phyloP scores from a whole-genome alignment of 2,888 invertebrate genomes.

The Microplitis deprimator region DNA sequence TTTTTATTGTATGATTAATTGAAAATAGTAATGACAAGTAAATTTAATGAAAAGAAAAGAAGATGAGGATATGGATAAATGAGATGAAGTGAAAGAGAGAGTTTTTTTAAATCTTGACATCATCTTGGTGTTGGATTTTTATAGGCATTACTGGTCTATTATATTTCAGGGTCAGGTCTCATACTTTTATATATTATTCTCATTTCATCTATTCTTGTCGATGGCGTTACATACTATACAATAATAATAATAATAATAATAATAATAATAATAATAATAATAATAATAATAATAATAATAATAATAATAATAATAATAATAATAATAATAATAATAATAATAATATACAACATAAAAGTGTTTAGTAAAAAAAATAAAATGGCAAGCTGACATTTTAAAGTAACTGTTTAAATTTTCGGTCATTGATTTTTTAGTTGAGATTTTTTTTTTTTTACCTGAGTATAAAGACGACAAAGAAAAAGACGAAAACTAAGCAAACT shows the following conservation, averaged over 20 bases:
- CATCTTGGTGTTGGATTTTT: slow-evolving; percentile 15
- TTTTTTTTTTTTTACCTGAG: not conserved
- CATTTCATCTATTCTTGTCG: slow-evolving; percentile 43
- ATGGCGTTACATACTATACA: slow-evolving; percentile 41
- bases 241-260: not conserved
- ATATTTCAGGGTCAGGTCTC: slow-evolving; percentile 43
- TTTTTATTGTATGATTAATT: too few relatives aligned
- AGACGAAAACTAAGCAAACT: not conserved
- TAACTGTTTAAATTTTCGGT: not conserved
- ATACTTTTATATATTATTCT: slow-evolving; percentile 25
- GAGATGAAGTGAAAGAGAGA: slow-evolving; percentile 1
- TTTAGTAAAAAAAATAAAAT: not conserved
- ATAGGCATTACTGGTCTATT: slow-evolving; percentile 12
- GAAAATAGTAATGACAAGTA: too few relatives aligned
- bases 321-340: not conserved
- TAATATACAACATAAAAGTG: not conserved
- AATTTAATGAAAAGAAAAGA: not conserved
- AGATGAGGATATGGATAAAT: slow-evolving; percentile 8
- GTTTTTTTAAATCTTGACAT: slow-evolving; percentile 6
- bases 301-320: not conserved
- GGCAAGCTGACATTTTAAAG: not conserved
- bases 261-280: not conserved
- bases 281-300: not conserved
- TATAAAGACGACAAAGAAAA: not conserved
- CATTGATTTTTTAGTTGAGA: not conserved